These are phyloP conservation scores for Danio rerio DNA, from an alignment of 2,113 vertebrate species.

Conservation along the genomic window DNA sequence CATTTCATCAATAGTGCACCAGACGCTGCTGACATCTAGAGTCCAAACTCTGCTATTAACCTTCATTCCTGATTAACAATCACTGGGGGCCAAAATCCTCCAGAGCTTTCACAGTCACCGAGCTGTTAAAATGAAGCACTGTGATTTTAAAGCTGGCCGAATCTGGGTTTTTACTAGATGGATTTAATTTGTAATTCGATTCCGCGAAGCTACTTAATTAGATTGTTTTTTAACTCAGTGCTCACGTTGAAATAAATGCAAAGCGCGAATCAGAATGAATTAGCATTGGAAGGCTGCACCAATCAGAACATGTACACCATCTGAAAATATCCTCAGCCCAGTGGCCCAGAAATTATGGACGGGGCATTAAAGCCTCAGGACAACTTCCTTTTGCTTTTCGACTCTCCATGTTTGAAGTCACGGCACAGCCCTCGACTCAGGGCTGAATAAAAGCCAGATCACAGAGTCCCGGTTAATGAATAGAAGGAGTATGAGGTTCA, in stretches of 20 bases:
- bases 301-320: not conserved
- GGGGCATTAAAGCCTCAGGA: conserved; percentile 45
- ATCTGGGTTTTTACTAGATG: conserved; percentile 9
- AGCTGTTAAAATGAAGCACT: conserved; percentile 24
- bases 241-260: not conserved
- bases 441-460: conserved; percentile 28
- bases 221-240: conserved; percentile 10
- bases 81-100: conserved; percentile 6
- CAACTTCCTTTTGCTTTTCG: conserved; percentile 46
- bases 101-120: conserved; percentile 1
- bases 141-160: conserved; percentile 2
- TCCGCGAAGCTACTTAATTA: not conserved
- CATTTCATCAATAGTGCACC: conserved; percentile 27
- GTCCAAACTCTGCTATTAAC: conserved; percentile 43
- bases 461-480: conserved; percentile 40
- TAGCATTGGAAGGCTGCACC: not conserved
- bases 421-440: conserved; percentile 29
- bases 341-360: conserved; percentile 37
- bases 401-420: conserved; percentile 49
- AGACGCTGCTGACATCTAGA: conserved; percentile 60
- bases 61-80: not conserved
- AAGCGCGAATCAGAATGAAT: not conserved
- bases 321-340: conserved; percentile 1
- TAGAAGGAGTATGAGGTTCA: conserved; percentile 24
- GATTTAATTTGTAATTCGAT: conserved; percentile 18